phyloP scores from a whole-genome alignment of 1,140 invertebrate genomes.

The Olivierus martensii region DNA sequence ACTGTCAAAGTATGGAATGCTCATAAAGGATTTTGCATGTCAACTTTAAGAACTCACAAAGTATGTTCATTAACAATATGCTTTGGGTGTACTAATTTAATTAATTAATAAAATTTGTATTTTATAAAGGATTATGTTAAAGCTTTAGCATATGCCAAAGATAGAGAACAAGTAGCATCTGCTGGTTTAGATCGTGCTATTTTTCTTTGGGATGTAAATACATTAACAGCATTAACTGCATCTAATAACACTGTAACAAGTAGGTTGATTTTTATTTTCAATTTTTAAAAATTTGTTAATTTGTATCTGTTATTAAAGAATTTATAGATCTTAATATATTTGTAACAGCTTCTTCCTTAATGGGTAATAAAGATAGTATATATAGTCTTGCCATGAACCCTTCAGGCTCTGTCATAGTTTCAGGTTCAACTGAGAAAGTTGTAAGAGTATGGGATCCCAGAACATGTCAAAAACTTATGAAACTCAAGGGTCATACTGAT shows the following conservation, averaged over 20 bases:
- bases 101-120: neutral
- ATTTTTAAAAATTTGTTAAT: neutral
- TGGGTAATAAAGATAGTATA: slow-evolving; percentile 95
- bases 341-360: slow-evolving; percentile 70
- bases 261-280: slow-evolving; percentile 40
- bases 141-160: slow-evolving; percentile 94
- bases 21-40: slow-evolving; percentile 99
- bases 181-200: slow-evolving; percentile 94
- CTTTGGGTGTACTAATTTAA: no score
- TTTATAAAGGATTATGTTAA: slow-evolving; percentile 77
- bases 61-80: slow-evolving; percentile 21
- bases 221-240: slow-evolving; percentile 89
- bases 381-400: slow-evolving; percentile 99
- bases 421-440: slow-evolving; percentile 93
- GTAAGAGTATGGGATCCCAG: slow-evolving; percentile 94
- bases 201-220: slow-evolving; percentile 98
- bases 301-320: neutral
- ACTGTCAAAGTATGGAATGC: slow-evolving; percentile 99
- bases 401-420: slow-evolving; percentile 85
- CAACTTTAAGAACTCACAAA: slow-evolving; percentile 90
- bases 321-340: neutral
- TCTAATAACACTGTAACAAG: slow-evolving; percentile 98
- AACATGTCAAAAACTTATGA: slow-evolving; percentile 87
- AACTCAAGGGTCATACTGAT: slow-evolving; percentile 92
- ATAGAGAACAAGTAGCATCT: slow-evolving; percentile 92